Conservation (phyloP, 2,888 invertebrate genomes). For the Osedax frankpressi region DNA sequence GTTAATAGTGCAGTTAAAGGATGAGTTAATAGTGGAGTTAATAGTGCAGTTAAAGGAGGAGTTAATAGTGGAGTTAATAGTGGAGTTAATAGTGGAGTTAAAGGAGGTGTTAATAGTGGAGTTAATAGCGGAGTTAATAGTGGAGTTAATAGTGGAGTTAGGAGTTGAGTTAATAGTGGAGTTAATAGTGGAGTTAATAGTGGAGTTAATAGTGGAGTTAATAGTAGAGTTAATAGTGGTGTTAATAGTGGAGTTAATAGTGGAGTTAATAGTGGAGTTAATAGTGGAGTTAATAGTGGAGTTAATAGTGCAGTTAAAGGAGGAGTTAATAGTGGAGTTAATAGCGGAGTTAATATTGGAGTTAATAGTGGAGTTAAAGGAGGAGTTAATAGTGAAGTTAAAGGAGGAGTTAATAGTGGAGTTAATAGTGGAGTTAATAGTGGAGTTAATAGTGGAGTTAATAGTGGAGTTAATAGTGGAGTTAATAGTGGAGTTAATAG, state of each 20-base stretch:
- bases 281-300: background rate
- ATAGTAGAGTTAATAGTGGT: background rate
- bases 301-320: background rate
- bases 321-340: background rate
- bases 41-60: background rate
- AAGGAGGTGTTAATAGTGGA: background rate
- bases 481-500: background rate
- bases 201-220: background rate
- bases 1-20: background rate
- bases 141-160: background rate
- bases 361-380: background rate
- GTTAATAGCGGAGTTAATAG: background rate
- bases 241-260: background rate
- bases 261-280: background rate
- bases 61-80: background rate
- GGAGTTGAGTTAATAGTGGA: background rate
- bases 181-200: background rate
- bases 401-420: background rate
- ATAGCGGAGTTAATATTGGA: background rate
- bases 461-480: no score
- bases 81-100: background rate
- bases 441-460: background rate
- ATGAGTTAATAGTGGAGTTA: background rate
- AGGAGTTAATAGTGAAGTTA: no score
- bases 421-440: background rate